Evolutionary conservation across 2,888 invertebrate genomes (phyloP), one percentile per base, ranked within the genome.

Genomic region (Anoplius nigerrimus): DNA sequence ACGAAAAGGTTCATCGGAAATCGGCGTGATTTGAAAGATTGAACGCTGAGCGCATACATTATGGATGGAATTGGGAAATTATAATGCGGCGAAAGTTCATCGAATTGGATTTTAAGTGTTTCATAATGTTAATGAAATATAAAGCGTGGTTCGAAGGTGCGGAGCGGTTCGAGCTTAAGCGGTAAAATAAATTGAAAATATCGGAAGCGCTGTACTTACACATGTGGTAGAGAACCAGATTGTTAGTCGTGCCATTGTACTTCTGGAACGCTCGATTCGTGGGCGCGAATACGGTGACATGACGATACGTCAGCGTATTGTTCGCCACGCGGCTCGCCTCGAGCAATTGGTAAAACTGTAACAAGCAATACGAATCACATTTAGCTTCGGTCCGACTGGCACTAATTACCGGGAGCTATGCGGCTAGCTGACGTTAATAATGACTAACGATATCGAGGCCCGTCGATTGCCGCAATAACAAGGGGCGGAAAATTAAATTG

Each of bases 231-330:
- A 95, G 92, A 20, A 95, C 93, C 71, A 95, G 89, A 61, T 88
- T 88, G 73, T 91, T 92, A 65, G 90, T 90, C 69, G 91, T 91
- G 0, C 91, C 92, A 71, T 90, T 91, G 89, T 92, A 93, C 71
- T 92, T 92, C 89, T 95, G 94, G 90, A 97, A 96, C 67, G 97
- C 97, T 77, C 93, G 92, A 89, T 97, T 96, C 74, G 95, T 95
- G 11, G 97, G 97, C 62, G 96, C 97, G 85, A 97, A 97, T 68
- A 97, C 90, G n/a, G 97, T 97, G 85, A 95, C 93, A 85, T 94
- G 92, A 74, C 95, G 92, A 86, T 92, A 92, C 82, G 93, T 91
- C 55, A 97, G 90, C 18, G 94, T 93, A 54, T 92, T 91, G 85
- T 94, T 95, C 48, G 95, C 95, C 58, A 94, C 90, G 63, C 91